phyloP scores from a whole-genome alignment of 2,888 invertebrate species.

The Agonopterix subpropinquella region DNA sequence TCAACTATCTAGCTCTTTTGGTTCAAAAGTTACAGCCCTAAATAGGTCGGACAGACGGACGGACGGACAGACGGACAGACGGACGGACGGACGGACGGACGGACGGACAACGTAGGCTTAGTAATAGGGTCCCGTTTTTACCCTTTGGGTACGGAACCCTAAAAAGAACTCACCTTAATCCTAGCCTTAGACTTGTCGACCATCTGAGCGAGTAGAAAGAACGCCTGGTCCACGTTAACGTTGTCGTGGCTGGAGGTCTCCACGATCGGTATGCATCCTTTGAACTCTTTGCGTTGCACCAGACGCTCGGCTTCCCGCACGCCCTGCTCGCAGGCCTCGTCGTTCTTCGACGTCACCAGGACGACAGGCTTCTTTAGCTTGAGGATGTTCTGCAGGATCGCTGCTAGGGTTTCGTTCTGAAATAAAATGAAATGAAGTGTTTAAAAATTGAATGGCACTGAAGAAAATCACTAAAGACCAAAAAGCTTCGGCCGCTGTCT shows the following conservation, averaged over 20 bases:
- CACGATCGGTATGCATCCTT: slow-evolving; percentile 89
- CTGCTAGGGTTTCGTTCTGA: slow-evolving; percentile 84
- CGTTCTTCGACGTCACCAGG: slow-evolving; percentile 96
- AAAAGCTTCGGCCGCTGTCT: too few relatives aligned
- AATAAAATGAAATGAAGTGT: background rate
- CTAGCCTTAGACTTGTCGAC: slow-evolving; percentile 92
- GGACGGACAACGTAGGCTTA: too few relatives aligned
- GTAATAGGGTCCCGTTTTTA: too few relatives aligned
- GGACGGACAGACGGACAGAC: too few relatives aligned
- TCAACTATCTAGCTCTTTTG: too few relatives aligned
- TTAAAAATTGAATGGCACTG: too few relatives aligned
- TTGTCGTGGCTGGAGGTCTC: slow-evolving; percentile 98
- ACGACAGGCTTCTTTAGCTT: slow-evolving; percentile 97
- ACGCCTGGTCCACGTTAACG: slow-evolving; percentile 96
- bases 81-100: too few relatives aligned
- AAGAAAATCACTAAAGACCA: too few relatives aligned
- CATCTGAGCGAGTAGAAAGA: slow-evolving; percentile 92
- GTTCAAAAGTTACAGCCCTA: too few relatives aligned
- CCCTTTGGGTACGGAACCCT: too few relatives aligned
- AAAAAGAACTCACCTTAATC: too few relatives aligned
- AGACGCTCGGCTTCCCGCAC: slow-evolving; percentile 93
- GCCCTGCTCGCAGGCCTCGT: slow-evolving; percentile 91
- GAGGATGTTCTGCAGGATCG: slow-evolving; percentile 88
- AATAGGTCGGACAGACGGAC: too few relatives aligned
- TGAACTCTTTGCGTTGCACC: slow-evolving; percentile 91